These are phyloP conservation scores for Rhea americana DNA, from an alignment of 2,113 vertebrate species.

Conservation along the genomic window DNA sequence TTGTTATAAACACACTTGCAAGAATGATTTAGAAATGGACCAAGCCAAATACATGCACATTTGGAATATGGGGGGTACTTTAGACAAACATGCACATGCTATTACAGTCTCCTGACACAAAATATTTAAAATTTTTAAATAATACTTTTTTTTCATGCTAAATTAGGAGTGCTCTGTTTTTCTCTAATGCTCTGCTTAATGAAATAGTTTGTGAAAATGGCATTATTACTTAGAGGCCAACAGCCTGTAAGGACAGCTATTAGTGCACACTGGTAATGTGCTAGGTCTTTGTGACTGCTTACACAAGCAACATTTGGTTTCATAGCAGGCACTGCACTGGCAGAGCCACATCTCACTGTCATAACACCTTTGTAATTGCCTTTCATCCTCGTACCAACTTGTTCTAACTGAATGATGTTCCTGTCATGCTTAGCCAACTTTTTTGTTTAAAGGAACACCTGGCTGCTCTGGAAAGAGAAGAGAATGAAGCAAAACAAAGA, in stretches of 20 bases:
- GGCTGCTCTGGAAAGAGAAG: slow-evolving; percentile 64
- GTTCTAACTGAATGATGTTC: not conserved
- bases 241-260: not conserved
- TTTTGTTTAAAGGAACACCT: slow-evolving; percentile 74
- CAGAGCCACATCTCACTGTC: not conserved
- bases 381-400: not conserved
- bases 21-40: not conserved
- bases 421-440: not conserved
- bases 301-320: not conserved
- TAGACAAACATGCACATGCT: not conserved
- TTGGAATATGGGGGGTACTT: not conserved
- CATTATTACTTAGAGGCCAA: not conserved
- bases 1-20: not conserved
- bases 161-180: not conserved
- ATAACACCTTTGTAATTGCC: not conserved
- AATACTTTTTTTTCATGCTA: not conserved
- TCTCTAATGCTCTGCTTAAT: not conserved
- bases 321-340: not conserved
- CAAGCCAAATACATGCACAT: not conserved
- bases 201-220: not conserved
- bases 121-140: not conserved
- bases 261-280: not conserved
- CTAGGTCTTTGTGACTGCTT: not conserved
- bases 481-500: slow-evolving; percentile 55
- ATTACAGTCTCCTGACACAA: not conserved